A percentile compares a stretch with the other conserved stretches of the same genome.
These are phyloP conservation scores for Scotopteryx bipunctaria DNA, from an alignment of 2,888 invertebrate species.

Conservation along the genomic window DNA sequence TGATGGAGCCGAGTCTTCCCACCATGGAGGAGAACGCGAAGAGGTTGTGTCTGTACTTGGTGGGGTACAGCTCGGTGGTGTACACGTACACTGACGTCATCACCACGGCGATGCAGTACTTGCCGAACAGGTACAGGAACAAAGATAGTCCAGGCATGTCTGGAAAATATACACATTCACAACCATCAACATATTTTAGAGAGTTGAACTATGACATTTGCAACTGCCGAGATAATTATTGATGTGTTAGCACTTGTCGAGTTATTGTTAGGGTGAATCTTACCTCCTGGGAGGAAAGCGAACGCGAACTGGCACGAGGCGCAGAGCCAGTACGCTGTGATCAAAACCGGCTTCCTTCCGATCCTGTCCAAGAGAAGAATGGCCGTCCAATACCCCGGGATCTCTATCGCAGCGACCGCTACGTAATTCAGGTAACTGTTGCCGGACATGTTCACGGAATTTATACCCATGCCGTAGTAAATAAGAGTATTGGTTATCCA, in stretches of 20 bases:
- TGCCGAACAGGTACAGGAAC: constrained; percentile 84
- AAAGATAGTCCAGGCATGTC: constrained; percentile 67
- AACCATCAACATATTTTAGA: too few species aligned
- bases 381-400: constrained; percentile 88
- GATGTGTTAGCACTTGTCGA: too few species aligned
- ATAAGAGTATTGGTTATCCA: constrained; percentile 88
- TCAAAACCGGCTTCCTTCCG: constrained; percentile 85
- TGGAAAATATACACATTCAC: constrained; percentile 36
- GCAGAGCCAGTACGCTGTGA: constrained; percentile 84
- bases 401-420: constrained; percentile 85
- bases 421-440: constrained; percentile 87
- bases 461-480: constrained; percentile 88
- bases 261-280: too few species aligned
- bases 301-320: constrained; percentile 84
- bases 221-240: too few species aligned
- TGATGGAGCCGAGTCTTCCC: constrained; percentile 86
- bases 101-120: constrained; percentile 86
- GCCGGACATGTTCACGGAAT: constrained; percentile 86
- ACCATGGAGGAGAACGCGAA: constrained; percentile 87
- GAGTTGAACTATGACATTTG: too few species aligned
- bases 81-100: constrained; percentile 86
- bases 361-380: constrained; percentile 85
- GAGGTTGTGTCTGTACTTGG: constrained; percentile 85
- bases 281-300: constrained; percentile 83
- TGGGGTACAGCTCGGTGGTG: constrained; percentile 87